Evolutionary conservation across 2,888 invertebrate species (phyloP), one percentile per base, ranked within the genome.

Genomic region (Carterocephalus palaemon): DNA sequence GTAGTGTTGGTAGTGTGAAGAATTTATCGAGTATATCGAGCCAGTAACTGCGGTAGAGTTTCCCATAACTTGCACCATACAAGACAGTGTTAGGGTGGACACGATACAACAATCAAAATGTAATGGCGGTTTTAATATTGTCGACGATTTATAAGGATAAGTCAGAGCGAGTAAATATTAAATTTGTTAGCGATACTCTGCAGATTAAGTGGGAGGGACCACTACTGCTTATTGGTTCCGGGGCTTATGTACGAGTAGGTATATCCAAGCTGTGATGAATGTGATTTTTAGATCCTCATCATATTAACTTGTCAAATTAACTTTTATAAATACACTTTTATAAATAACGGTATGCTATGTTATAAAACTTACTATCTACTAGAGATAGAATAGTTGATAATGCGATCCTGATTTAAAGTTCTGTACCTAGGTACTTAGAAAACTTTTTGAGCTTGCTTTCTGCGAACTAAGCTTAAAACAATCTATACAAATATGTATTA

Each of bases 121-220:
- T 79, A 79, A 80, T 79, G 70, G 84, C 62, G 84, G 84, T 86
- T 85, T 81, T 84, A 86, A 86, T 85, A 86, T 77, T 81, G 85
- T 81, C 76, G 76, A 70, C 86, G 75, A 85, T 85, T 85, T 86
- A 85, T 86, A 85, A 85, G 74, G 85, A 85, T 86, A 83, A 85
- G 83, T 84, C 84, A 65, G 65, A 57, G 67, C 66, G 75, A 81
- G 83, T 81, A 84, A 86, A 86, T 85, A 85, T 85, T 81, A 86
- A 85, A 85, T 86, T 86, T 82, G 86, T 82, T 81, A 82, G 73
- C 69, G 81, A 86, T 81, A 83, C 78, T 77, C 62, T 47, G 34
- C 70, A 78, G 82, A 86, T 83, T 85, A 79, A 76, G 75, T 76
- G 76, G 79, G 82, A 78, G 78, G 83, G 73, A 53, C 58, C 50